These are phyloP conservation scores for Drosophila bipectinata DNA, from an alignment of 1,140 invertebrate genomes.

Conservation along the genomic window DNA sequence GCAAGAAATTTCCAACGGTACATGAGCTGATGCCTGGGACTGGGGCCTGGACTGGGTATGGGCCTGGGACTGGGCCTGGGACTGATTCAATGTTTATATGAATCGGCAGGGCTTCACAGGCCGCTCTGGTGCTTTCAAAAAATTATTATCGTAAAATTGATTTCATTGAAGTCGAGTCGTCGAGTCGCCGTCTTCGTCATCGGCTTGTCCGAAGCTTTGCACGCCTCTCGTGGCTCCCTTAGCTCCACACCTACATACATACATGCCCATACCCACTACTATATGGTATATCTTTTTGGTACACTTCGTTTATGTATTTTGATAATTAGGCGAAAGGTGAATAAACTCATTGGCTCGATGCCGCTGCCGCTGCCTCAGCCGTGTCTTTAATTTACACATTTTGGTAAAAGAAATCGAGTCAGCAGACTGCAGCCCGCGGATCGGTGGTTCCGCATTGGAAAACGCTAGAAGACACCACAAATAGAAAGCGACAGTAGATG, in stretches of 20 bases:
- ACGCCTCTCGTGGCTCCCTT: constrained; percentile 43
- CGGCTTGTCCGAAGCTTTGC: constrained; percentile 50
- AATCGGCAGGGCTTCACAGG: constrained; percentile 63
- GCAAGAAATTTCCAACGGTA: constrained; percentile 82
- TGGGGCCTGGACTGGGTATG: no score
- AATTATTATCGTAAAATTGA: constrained; percentile 82
- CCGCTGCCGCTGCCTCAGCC: constrained; percentile 4
- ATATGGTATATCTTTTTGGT: constrained; percentile 42
- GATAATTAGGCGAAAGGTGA: constrained; percentile 82
- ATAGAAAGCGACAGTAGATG: constrained; percentile 24
- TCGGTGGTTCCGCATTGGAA: constrained; percentile 36
- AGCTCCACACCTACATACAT: background rate
- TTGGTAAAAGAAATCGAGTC: constrained; percentile 74
- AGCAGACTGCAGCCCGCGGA: constrained; percentile 34
- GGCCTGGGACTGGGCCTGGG: constrained; percentile 3
- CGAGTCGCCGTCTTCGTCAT: constrained; percentile 40
- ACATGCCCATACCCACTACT: background rate
- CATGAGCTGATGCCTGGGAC: constrained; percentile 34
- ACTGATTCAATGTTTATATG: constrained; percentile 71
- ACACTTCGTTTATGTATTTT: constrained; percentile 78
- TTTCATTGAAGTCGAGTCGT: constrained; percentile 75
- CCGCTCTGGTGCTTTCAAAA: constrained; percentile 56
- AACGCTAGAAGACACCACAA: constrained; percentile 44
- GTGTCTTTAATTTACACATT: constrained; percentile 70
- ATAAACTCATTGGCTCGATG: constrained; percentile 61